A percentile compares a stretch with the other conserved stretches of the same genome.
phyloP scores from a whole-genome alignment of 2,113 vertebrate genomes.

The Colossoma macropomum region DNA sequence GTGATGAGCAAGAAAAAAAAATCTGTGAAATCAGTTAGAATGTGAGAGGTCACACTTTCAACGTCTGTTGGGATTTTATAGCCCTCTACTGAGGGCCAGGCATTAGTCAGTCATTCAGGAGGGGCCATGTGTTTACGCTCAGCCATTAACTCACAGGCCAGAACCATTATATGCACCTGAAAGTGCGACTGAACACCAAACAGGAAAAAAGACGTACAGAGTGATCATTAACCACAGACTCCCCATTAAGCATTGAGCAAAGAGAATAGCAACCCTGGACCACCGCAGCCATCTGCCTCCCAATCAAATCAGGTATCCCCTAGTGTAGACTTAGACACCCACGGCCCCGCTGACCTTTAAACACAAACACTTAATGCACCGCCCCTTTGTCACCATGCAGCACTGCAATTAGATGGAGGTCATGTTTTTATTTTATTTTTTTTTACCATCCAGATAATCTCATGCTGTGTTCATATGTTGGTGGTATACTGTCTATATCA shows the following conservation, averaged over 20 bases:
- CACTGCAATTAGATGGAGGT: background rate
- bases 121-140: background rate
- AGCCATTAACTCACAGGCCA: background rate
- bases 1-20: no score
- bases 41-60: no score
- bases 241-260: background rate
- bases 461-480: no score
- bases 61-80: no score
- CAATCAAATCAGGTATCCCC: background rate
- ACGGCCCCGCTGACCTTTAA: background rate
- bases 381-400: background rate
- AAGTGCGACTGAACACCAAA: background rate
- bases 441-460: no score
- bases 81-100: no score
- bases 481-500: no score
- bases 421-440: slow-evolving; percentile 1
- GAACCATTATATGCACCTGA: background rate
- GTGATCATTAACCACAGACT: background rate
- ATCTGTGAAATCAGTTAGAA: no score
- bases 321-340: background rate
- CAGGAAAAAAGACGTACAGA: background rate
- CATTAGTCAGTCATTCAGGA: background rate
- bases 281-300: background rate
- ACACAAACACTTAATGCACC: background rate
- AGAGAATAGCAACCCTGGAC: background rate